Base-by-base conservation (phyloP, 2,888 invertebrate genomes). In the Caenorhabditis japonica region DNA sequence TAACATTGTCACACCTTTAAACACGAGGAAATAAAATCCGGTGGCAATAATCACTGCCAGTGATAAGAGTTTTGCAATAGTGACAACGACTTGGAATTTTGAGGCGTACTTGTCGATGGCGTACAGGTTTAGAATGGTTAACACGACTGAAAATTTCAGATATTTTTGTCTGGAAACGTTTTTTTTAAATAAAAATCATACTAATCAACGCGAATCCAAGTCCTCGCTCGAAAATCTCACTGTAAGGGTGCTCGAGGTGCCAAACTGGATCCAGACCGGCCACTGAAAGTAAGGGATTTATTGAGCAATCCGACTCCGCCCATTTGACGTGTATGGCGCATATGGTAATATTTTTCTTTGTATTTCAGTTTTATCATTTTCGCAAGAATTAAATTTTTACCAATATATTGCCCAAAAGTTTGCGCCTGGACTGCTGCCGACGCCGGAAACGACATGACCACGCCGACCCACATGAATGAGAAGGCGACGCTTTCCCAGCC, bases 381-480 rank as follows among this genome's bases (percentile, higher is more conserved):
- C 0, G 7, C 33, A 27, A 27, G 21, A 38, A 21, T 1, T 3
- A 19, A 53, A 19, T 3, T 10, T 60, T 44, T 36, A 79, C 80
- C 69, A 34, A 83, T 60, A 44, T 83, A 83, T 49, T 81, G 79
- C 49, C 83, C 83, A 47, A 83, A 81, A n/a, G 83, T 83, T 33
- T 77, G 75, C 13, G 81, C 80, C 49, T 83, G 83, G 7, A 83
- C 83, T 17, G 83, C 83, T 0, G 80, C 83, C 21, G 76, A 77
- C 15, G 83, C 83, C 15, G 83, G 83, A 49, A 77, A 83, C 1
- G 79, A 79, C 75, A 83, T 75, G 36, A 73, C 43, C 10, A 73
- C 76, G 0, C 73, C 69, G 44, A 69, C 73, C 73, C 66, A 73
- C 82, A 82, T 82, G 71, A 82, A 82, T 4, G 75, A 64, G 62